phyloP scores from a whole-genome alignment of 2,797 vertebrate species.

The Champsocephalus esox region DNA sequence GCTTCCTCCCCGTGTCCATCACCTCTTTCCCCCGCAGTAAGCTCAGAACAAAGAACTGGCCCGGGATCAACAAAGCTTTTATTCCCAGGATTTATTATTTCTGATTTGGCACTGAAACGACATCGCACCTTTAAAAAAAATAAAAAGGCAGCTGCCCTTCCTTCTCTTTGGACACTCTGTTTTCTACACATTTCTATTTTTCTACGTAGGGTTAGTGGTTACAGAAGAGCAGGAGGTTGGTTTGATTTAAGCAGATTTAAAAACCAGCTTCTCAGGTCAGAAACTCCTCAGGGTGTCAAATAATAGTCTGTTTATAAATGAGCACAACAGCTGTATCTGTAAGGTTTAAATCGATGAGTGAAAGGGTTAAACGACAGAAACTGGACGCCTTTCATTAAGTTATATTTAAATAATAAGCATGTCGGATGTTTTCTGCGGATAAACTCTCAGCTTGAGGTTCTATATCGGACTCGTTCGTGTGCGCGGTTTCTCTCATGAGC shows the following conservation, averaged over 20 bases:
- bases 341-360: not conserved
- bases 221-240: not conserved
- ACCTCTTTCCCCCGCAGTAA: not conserved
- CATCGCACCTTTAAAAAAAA: no score
- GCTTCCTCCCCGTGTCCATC: not conserved
- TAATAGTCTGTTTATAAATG: constrained; percentile 24
- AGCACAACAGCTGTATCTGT: constrained; percentile 21
- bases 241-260: not conserved
- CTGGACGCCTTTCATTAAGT: constrained; percentile 1
- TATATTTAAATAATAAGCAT: not conserved
- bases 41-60: constrained; percentile 22
- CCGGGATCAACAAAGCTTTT: constrained; percentile 28
- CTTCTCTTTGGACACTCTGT: no score
- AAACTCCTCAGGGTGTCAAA: constrained; percentile 77
- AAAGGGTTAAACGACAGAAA: not conserved
- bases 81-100: constrained; percentile 20
- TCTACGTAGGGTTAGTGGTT: constrained; percentile 46
- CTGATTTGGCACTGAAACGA: not conserved
- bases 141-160: no score
- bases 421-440: no score
- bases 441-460: no score
- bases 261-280: constrained; percentile 71
- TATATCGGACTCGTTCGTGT: not conserved
- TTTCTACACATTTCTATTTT: constrained; percentile 58
- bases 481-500: not conserved